Conservation (phyloP, 2,888 invertebrate genomes). For the Nysson spinosus region DNA sequence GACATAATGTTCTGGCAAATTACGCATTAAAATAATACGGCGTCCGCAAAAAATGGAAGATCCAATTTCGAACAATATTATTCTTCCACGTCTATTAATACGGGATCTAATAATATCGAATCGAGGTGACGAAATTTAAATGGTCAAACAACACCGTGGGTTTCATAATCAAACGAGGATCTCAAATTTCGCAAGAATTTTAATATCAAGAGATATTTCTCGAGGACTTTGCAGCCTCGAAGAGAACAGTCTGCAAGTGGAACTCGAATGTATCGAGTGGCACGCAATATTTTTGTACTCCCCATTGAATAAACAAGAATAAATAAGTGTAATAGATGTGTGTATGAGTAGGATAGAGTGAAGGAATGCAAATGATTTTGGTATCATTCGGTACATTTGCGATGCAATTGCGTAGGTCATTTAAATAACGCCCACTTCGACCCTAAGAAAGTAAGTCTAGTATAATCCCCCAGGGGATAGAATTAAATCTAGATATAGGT, state of each 20-base stretch:
- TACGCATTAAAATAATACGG: no score
- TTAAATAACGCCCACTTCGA: slow-evolving; percentile 62
- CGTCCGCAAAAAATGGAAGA: no score
- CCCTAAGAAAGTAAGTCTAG: slow-evolving; percentile 21
- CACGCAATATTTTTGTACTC: background rate
- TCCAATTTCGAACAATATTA: no score
- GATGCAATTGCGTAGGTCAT: slow-evolving; percentile 49
- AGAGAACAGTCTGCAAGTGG: no score
- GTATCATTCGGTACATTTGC: slow-evolving; percentile 28
- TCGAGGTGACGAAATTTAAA: no score
- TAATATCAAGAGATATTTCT: background rate
- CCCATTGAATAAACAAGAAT: background rate
- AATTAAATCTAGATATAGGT: background rate
- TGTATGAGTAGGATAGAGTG: slow-evolving; percentile 3
- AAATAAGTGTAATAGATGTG: slow-evolving; percentile 31
- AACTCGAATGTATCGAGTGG: no score
- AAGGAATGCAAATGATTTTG: slow-evolving; percentile 18
- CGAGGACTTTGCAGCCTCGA: background rate
- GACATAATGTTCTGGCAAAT: no score
- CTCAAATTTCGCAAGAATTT: background rate
- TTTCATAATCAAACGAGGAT: no score
- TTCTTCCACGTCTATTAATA: no score
- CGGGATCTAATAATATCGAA: no score
- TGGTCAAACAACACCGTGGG: no score
- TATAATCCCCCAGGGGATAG: slow-evolving; percentile 7